These are phyloP conservation scores for Limnodromus scolopaceus DNA, from an alignment of 2,797 vertebrate genomes.

Conservation along the genomic window DNA sequence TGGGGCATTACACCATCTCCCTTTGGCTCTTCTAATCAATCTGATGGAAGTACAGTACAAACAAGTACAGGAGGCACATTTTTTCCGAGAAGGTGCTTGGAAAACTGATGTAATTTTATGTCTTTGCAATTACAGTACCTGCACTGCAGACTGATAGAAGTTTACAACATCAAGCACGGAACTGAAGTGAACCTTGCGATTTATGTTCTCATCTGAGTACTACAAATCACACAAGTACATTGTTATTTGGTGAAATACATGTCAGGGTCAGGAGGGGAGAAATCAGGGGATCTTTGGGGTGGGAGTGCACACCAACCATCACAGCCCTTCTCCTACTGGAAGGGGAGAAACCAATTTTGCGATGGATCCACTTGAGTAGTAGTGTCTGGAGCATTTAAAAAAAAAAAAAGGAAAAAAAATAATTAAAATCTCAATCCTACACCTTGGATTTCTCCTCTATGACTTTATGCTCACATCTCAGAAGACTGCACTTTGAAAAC, in stretches of 20 bases:
- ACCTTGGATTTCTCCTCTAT: not conserved
- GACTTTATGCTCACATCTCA: not conserved
- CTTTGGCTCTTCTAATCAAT: not conserved
- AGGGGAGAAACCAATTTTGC: not conserved
- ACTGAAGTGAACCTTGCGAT: not conserved
- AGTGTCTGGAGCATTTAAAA: not conserved
- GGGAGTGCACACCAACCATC: not conserved
- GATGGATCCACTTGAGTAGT: not conserved
- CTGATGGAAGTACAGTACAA: not conserved
- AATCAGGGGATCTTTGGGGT: not conserved
- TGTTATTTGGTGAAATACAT: not conserved
- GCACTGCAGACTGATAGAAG: not conserved
- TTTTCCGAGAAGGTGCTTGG: not conserved
- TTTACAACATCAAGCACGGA: not conserved
- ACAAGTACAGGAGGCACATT: not conserved
- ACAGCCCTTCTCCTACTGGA: not conserved
- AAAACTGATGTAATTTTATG: not conserved
- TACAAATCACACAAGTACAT: not conserved
- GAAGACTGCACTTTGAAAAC: not conserved
- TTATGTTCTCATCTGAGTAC: not conserved
- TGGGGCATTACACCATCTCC: not conserved
- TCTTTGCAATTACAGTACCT: not conserved
- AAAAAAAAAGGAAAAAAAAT: not conserved
- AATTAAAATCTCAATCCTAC: not conserved
- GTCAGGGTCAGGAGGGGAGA: not conserved